These are phyloP conservation scores for Drosophila willistoni DNA, from an alignment of 1,140 invertebrate species.

Conservation along the genomic window DNA sequence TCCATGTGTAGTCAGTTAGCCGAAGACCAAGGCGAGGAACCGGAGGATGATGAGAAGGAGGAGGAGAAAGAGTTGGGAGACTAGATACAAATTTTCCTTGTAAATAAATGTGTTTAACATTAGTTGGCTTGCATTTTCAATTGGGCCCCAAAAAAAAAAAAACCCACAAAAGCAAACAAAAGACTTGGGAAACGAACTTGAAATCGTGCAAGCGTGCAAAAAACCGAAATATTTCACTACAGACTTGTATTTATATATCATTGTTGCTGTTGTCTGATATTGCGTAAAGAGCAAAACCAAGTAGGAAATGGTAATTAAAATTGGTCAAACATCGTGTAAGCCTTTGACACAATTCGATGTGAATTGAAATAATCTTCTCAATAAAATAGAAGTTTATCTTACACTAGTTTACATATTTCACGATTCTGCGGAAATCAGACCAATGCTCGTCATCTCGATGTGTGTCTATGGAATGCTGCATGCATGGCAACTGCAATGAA, in stretches of 20 bases:
- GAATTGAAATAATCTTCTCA: too few relatives aligned
- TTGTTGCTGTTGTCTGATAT: conserved; percentile 10
- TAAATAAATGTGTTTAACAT: conserved; percentile 73
- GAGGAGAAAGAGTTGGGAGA: conserved; percentile 38
- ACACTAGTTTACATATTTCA: neutral
- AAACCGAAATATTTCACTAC: neutral
- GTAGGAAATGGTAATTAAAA: neutral
- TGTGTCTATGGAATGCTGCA: conserved; percentile 28
- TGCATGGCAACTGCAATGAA: conserved; percentile 43
- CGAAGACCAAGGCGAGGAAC: conserved; percentile 6
- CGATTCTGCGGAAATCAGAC: neutral
- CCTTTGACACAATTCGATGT: neutral
- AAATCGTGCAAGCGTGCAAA: conserved; percentile 59
- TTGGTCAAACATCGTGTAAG: neutral
- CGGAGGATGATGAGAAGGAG: neutral
- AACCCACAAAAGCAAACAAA: conserved; percentile 48
- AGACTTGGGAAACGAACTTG: conserved; percentile 78
- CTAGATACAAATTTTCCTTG: conserved; percentile 61
- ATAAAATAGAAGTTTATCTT: neutral
- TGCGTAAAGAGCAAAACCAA: conserved; percentile 29
- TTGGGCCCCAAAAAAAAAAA: conserved; percentile 9
- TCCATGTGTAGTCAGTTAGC: conserved; percentile 48
- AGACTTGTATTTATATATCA: conserved; percentile 23
- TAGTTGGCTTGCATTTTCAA: conserved; percentile 32
- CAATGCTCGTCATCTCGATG: neutral